These are phyloP conservation scores for Notolepis coatsorum DNA, from an alignment of 2,797 vertebrate species.

Conservation along the genomic window DNA sequence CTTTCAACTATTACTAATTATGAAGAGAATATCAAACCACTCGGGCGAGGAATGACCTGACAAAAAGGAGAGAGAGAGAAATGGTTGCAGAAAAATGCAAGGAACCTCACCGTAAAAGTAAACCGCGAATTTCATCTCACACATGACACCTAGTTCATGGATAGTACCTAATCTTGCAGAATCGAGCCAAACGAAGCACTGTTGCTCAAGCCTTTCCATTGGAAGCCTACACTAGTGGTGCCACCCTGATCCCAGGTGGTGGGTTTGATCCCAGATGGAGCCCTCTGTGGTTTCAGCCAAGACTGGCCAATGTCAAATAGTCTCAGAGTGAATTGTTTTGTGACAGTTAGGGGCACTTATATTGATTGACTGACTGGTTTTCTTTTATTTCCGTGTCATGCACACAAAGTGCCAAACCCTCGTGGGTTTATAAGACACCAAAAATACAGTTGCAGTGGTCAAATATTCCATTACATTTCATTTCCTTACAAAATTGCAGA, in stretches of 20 bases:
- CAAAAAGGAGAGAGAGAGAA: background rate
- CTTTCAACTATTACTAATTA: slow-evolving; percentile 13
- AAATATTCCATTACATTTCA: too few relatives aligned
- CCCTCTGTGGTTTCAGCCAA: background rate
- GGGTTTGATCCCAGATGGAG: background rate
- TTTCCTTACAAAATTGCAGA: too few relatives aligned
- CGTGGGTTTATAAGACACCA: too few relatives aligned
- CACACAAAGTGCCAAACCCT: too few relatives aligned
- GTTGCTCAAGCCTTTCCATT: slow-evolving; percentile 9
- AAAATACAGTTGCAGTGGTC: too few relatives aligned
- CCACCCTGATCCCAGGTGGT: background rate
- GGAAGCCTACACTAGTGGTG: slow-evolving; percentile 11
- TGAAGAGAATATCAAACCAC: slow-evolving; percentile 28
- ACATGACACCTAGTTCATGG: background rate
- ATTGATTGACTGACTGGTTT: too few relatives aligned
- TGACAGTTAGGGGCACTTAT: slow-evolving; percentile 9
- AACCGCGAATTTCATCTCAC: slow-evolving; percentile 20
- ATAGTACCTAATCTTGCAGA: slow-evolving; percentile 1
- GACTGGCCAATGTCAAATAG: slow-evolving; percentile 9
- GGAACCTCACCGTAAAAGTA: background rate
- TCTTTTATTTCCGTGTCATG: too few relatives aligned
- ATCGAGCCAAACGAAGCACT: slow-evolving; percentile 12
- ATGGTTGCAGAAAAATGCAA: slow-evolving; percentile 5
- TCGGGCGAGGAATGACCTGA: slow-evolving; percentile 19
- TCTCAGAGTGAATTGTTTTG: slow-evolving; percentile 1